Percentiles rank a stretch among this genome's conserved stretches.
Evolutionary conservation across 1,140 invertebrate species (phyloP).

Genomic region (Aphidius ervi): DNA sequence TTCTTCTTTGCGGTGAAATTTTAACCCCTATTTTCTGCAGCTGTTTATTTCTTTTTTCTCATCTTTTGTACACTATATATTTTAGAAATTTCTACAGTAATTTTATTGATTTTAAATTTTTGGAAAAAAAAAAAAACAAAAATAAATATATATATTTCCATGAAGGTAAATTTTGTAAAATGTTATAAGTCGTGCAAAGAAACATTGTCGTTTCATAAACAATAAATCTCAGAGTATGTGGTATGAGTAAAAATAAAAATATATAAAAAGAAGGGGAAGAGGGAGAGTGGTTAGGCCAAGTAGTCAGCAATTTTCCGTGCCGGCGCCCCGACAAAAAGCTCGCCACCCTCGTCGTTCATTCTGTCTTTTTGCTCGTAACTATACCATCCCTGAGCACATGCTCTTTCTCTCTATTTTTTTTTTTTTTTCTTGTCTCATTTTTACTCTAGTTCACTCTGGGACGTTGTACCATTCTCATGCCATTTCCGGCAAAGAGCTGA

Average conservation of each 20-base stretch:
- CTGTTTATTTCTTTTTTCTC: too few species aligned
- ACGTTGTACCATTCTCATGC: background rate
- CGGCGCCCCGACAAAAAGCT: slow-evolving; percentile 21
- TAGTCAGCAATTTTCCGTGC: slow-evolving; percentile 26
- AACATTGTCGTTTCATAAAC: slow-evolving; percentile 19
- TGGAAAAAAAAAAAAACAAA: too few species aligned
- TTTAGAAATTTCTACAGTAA: background rate
- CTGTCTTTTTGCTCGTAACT: slow-evolving; percentile 5
- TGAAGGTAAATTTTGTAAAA: background rate
- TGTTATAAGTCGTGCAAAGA: slow-evolving; percentile 9
- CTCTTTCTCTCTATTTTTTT: slow-evolving; percentile 10
- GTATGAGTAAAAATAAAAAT: too few species aligned
- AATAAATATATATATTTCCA: too few species aligned
- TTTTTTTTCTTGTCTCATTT: slow-evolving; percentile 1
- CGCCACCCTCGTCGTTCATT: slow-evolving; percentile 16
- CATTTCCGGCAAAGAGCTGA: slow-evolving; percentile 1
- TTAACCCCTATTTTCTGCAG: too few species aligned
- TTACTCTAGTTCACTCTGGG: background rate
- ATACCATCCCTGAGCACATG: slow-evolving; percentile 2
- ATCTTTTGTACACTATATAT: slow-evolving; percentile 12
- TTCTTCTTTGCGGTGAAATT: too few species aligned
- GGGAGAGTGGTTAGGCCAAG: slow-evolving; percentile 19
- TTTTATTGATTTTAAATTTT: too few species aligned
- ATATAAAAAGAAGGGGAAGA: too few species aligned
- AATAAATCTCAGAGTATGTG: slow-evolving; percentile 18